Evolutionary conservation across 2,888 invertebrate species (phyloP), one percentile per base, ranked within the genome.

Genomic region (Melanchra persicariae): DNA sequence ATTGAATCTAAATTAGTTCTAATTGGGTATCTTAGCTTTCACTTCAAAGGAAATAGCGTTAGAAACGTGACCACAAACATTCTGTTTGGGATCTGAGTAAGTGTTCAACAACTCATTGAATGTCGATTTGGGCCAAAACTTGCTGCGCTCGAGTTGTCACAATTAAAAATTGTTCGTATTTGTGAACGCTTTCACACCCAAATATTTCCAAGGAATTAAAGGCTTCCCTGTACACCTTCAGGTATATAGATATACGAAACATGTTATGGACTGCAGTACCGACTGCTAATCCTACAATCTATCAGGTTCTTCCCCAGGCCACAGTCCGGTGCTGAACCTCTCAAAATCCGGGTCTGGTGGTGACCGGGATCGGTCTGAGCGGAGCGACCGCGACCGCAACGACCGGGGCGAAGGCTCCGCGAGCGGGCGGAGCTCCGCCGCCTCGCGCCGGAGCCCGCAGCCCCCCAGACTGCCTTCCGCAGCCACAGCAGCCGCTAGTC

Each of bases 321-420:
- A 98, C 96, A 99, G 98, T 97, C 99, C 99, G 78, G 98, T 99
- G 84, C 95, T 99, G 88, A 99, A 99, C 96, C 96, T 99, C 73
- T 98, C 99, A 68, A 99, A 99, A 95, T 98, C 98, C 70, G 98
- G 98, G 66, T 97, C 97, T 94, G 89, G 97, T 15, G 91, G 97
- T 77, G 98, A 98, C 82, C 98, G 98, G 88, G 97, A 97, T 55
- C 88, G 95, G 49, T 92, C 97, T 47, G 97, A 97, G 58, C 92
- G 96, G 69, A 93, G 93, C 68, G 97, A 97, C 83, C 96, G 96
- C 83, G 97, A 97, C 84, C 95, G 96, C 37, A 97, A 96, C 45
- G 97, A 94, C 77, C 86, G 95, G 62, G 93, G 94, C 55, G 95
- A 95, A 60, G 95, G 95, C 17, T 94, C 95, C 89, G 90, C 96